Evolutionary conservation across 2,888 invertebrate genomes (phyloP).

Genomic region (Tipula helvola): DNA sequence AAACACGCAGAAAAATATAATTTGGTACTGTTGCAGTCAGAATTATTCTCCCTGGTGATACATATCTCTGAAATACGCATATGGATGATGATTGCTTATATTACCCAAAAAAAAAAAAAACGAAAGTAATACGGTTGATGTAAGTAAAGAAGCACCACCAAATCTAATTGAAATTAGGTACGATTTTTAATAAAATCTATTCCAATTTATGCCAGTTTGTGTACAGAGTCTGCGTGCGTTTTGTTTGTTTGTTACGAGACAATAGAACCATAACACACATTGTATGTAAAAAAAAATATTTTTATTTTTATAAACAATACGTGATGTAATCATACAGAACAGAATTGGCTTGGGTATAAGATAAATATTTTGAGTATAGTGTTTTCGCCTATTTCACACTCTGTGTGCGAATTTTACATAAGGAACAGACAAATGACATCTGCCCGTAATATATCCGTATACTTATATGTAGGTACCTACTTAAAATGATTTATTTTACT

Average conservation of each 20-base stretch:
- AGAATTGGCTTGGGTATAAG: not conserved
- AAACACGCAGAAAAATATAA: not conserved
- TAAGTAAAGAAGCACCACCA: not conserved
- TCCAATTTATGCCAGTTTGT: not conserved
- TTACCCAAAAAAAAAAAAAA: not conserved
- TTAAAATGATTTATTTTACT: not conserved
- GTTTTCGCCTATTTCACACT: not conserved
- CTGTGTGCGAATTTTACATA: not conserved
- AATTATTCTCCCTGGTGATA: not conserved
- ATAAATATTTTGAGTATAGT: not conserved
- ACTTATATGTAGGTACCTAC: not conserved
- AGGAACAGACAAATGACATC: not conserved
- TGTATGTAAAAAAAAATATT: not conserved
- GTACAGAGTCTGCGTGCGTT: not conserved
- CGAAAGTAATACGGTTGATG: not conserved
- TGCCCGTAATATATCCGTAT: not conserved
- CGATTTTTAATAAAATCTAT: not conserved
- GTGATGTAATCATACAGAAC: not conserved
- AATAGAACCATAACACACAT: not conserved
- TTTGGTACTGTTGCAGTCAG: not conserved
- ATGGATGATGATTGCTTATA: not conserved
- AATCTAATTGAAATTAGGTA: not conserved
- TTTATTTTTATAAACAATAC: not conserved
- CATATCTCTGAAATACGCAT: not conserved
- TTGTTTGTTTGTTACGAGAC: not conserved